Conservation (phyloP, 2,888 invertebrate genomes). For the Idaea aversata region DNA sequence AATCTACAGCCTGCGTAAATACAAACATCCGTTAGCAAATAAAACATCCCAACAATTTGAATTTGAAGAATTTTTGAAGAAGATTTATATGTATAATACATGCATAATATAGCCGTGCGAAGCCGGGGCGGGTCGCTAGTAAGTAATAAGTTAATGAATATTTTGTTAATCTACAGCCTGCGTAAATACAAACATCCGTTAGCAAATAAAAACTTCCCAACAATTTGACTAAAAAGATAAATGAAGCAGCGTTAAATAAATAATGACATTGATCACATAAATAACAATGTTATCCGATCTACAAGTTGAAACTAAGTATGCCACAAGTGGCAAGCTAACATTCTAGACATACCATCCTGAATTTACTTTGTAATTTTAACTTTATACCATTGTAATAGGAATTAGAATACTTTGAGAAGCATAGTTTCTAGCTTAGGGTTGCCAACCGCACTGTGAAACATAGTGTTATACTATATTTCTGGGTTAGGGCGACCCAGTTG, state of each 20-base stretch:
- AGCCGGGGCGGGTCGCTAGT: too few species aligned
- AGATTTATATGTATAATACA: too few species aligned
- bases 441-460: too few species aligned
- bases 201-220: background rate
- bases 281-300: slow-evolving; percentile 1
- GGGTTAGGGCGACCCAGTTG: too few species aligned
- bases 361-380: background rate
- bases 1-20: too few species aligned
- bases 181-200: too few species aligned
- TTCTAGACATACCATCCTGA: background rate
- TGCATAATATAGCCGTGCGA: too few species aligned
- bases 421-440: background rate
- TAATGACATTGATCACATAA: background rate
- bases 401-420: background rate
- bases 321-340: background rate
- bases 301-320: background rate
- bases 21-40: too few species aligned
- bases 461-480: too few species aligned
- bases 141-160: too few species aligned
- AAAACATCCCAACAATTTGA: background rate
- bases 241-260: background rate
- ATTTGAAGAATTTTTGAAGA: too few species aligned
- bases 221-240: background rate
- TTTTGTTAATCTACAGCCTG: too few species aligned
- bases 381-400: background rate